Conservation (phyloP, 2,888 invertebrate genomes). For the Biston betularia region DNA sequence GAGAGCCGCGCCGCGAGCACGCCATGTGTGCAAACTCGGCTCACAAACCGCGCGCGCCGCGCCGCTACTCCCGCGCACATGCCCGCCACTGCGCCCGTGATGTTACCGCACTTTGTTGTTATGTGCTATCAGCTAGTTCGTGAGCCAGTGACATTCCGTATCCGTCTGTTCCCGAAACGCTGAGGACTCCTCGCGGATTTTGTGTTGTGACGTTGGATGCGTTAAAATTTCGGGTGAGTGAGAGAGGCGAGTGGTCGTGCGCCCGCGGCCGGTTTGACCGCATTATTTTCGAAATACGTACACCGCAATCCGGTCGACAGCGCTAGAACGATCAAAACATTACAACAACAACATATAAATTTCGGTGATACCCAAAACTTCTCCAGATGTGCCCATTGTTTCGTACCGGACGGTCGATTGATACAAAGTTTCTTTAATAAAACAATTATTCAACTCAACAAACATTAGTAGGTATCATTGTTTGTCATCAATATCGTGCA, state of each 20-base stretch:
- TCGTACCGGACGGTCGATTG: slow-evolving; percentile 46
- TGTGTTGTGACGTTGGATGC: slow-evolving; percentile 81
- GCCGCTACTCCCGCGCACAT: slow-evolving; percentile 70
- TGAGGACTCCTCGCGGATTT: slow-evolving; percentile 72
- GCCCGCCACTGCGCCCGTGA: slow-evolving; percentile 68
- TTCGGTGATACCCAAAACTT: slow-evolving; percentile 60
- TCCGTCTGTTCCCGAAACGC: slow-evolving; percentile 72
- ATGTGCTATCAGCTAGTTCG: slow-evolving; percentile 75
- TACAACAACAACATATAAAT: slow-evolving; percentile 77
- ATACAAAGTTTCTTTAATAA: slow-evolving; percentile 31
- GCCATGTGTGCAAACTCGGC: slow-evolving; percentile 61
- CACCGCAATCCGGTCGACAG: slow-evolving; percentile 82
- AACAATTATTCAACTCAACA: slow-evolving; percentile 40
- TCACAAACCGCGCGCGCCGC: slow-evolving; percentile 59
- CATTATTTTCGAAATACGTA: slow-evolving; percentile 86
- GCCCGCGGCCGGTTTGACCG: slow-evolving; percentile 84
- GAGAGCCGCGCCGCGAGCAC: slow-evolving; percentile 69
- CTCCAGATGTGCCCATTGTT: slow-evolving; percentile 54
- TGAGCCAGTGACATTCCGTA: slow-evolving; percentile 76
- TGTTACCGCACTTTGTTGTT: slow-evolving; percentile 78
- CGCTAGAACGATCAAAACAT: slow-evolving; percentile 83
- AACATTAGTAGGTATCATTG: slow-evolving; percentile 37
- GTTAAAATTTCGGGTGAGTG: slow-evolving; percentile 85
- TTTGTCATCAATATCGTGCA: slow-evolving; percentile 12
- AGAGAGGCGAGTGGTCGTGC: slow-evolving; percentile 77